phyloP scores from a whole-genome alignment of 2,888 invertebrate genomes.

The Torymus texanus region DNA sequence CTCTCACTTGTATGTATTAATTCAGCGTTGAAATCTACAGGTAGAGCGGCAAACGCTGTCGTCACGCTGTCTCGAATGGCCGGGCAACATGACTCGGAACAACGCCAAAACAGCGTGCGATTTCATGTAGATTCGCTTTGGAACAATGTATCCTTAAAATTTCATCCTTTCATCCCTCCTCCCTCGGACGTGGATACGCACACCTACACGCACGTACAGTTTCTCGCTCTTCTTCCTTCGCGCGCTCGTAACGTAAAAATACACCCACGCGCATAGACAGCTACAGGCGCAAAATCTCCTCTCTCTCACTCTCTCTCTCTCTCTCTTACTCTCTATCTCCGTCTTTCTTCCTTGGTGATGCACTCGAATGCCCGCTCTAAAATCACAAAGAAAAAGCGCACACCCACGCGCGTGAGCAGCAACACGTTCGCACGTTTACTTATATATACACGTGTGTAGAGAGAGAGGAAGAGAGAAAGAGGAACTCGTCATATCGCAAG shows the following conservation, averaged over 20 bases:
- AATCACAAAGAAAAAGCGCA: constrained; percentile 10
- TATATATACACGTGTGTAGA: not conserved
- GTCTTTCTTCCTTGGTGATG: not conserved
- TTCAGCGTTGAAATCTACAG: constrained; percentile 52
- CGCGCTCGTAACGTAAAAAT: constrained; percentile 30
- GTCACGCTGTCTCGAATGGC: constrained; percentile 36
- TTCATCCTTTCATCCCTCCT: constrained; percentile 9
- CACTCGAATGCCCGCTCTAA: constrained; percentile 6
- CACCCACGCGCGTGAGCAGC: constrained; percentile 31
- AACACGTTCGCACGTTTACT: not conserved
- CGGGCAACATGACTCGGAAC: constrained; percentile 44
- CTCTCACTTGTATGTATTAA: constrained; percentile 41
- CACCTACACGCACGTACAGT: not conserved
- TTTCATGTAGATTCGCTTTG: constrained; percentile 48
- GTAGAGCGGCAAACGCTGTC: constrained; percentile 35
- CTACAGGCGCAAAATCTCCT: not conserved
- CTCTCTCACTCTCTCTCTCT: no score
- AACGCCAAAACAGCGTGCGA: constrained; percentile 46
- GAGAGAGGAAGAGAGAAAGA: constrained; percentile 33
- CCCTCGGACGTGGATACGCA: not conserved
- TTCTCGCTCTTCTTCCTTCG: constrained; percentile 12
- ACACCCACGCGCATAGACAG: constrained; percentile 41
- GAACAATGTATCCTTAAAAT: constrained; percentile 54
- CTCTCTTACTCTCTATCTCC: no score
- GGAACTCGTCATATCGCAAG: constrained; percentile 48